Base-by-base conservation (phyloP, 2,888 invertebrate genomes). In the Gisinianus flammeolus region DNA sequence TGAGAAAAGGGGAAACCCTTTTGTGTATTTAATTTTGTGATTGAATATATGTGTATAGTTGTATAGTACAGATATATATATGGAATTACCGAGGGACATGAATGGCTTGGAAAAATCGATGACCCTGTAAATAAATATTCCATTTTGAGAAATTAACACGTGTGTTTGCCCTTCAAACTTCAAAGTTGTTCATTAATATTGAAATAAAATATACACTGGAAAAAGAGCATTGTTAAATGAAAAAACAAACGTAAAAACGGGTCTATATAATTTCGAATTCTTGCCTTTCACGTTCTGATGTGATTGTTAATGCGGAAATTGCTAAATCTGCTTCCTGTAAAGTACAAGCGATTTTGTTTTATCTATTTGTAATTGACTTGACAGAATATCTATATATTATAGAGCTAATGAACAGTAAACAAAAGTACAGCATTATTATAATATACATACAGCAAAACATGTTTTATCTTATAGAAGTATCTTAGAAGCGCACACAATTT, bases 91-190 rank as follows among this genome's bases (percentile, higher is more conserved):
- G 19, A 98, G 90, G 87, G 97, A 97, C 94, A 98, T 96, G 88
- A 97, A 98, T 0, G 98, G 98, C 86, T 98, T 97, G 0, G 98
- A 98, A 88, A 98, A 98, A 88, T 98, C 98, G 79, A 98, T 96
- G 79, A 95, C 93, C 87, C 94, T n/a, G n/a, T n/a, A n/a, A n/a
- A n/a, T n/a, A n/a, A n/a, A n/a, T n/a, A n/a, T n/a, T n/a, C n/a
- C n/a, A n/a, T n/a, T n/a, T n/a, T n/a, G n/a, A n/a, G n/a, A n/a
- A n/a, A n/a, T n/a, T n/a, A n/a, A n/a, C n/a, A n/a, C n/a, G n/a
- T n/a, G n/a, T n/a, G n/a, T n/a, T n/a, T n/a, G n/a, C n/a, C n/a
- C n/a, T n/a, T n/a, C n/a, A n/a, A n/a, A n/a, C n/a, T n/a, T n/a
- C n/a, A n/a, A n/a, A n/a, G n/a, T n/a, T n/a, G n/a, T n/a, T n/a